Evolutionary conservation across 2,113 vertebrate species (phyloP), one percentile per base, ranked within the genome.

Genomic region (Oenanthe oenanthe): DNA sequence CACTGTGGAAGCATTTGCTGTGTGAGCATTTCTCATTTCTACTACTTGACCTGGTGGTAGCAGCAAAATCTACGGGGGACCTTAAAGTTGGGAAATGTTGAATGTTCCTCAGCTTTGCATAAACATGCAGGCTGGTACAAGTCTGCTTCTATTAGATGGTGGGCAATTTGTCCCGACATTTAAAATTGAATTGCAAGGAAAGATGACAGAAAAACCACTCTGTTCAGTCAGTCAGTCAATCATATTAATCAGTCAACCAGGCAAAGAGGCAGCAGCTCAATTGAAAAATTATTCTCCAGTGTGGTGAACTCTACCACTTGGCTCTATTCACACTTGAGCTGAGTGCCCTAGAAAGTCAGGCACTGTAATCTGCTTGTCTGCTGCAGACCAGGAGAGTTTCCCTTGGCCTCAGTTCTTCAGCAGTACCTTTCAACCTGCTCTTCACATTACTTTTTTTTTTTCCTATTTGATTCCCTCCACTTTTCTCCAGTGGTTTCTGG

Each of bases 11-110:
- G 18, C 13, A 36, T 80, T 80, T 88, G 66, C 83, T 92, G 40
- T 61, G 48, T 92, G 65, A 95, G 90, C 89, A 50, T 66, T 93
- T 93, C 72, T 88, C 10, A 36, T 60, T 92, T 71, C 72, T 84
- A 31, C 25, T 24, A 0, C 43, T 48, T 72, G 42, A 25, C 25
- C 31, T 50, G 25, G 20, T 57, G 29, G 50, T 38, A 95, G 75
- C 65, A 90, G 51, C 24, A 88, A 74, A 94, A 77, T 74, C 40
- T 63, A 1, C n/a, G 40, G 18, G 42, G 74, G 9, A 60, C 32
- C 19, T 78, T 65, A 34, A 88, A 66, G 43, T 13, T 80, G 42
- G 78, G 62, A 67, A 79, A 58, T 38, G 32, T 29, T 78, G 53
- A 17, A 24, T 19, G 5, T 62, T 79, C 67, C 12, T 92, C 51